These are phyloP conservation scores for Tachina grossa DNA, from an alignment of 2,888 invertebrate genomes.

Conservation along the genomic window DNA sequence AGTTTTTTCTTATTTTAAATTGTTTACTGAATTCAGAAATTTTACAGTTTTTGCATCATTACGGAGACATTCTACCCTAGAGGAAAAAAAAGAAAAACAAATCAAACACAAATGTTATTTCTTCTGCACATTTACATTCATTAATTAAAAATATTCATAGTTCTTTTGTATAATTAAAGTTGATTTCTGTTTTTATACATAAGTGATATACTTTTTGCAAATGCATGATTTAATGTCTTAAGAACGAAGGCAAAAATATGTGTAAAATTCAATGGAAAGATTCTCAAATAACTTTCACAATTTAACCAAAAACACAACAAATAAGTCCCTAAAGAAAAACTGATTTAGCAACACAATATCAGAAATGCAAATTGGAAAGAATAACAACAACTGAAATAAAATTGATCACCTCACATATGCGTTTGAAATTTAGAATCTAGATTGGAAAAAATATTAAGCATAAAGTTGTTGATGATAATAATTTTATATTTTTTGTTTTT, in stretches of 20 bases:
- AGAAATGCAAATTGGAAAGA: slow-evolving; percentile 10
- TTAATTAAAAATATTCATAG: slow-evolving; percentile 19
- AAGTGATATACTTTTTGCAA: slow-evolving; percentile 33
- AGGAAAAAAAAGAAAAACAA: too few species aligned
- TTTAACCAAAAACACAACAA: slow-evolving; percentile 13
- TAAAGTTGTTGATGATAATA: slow-evolving; percentile 14
- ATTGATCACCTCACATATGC: slow-evolving; percentile 56
- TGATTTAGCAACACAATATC: neutral
- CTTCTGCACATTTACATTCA: slow-evolving; percentile 31
- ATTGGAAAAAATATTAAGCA: neutral
- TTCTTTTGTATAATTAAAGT: neutral
- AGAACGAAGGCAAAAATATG: neutral
- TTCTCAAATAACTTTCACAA: slow-evolving; percentile 3
- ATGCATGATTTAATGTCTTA: slow-evolving; percentile 38
- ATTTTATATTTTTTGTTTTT: slow-evolving; percentile 11
- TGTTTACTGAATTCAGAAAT: too few species aligned
- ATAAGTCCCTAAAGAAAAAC: neutral
- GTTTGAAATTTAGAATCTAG: neutral
- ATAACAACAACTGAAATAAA: slow-evolving; percentile 2
- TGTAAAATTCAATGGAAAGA: slow-evolving; percentile 1
- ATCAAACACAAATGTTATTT: too few species aligned
- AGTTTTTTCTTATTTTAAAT: too few species aligned
- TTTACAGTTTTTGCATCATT: too few species aligned
- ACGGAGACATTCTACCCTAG: too few species aligned
- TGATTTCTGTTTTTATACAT: neutral